These are phyloP conservation scores for Caenorhabditis parvicauda DNA, from an alignment of 2,888 invertebrate species.

Conservation along the genomic window DNA sequence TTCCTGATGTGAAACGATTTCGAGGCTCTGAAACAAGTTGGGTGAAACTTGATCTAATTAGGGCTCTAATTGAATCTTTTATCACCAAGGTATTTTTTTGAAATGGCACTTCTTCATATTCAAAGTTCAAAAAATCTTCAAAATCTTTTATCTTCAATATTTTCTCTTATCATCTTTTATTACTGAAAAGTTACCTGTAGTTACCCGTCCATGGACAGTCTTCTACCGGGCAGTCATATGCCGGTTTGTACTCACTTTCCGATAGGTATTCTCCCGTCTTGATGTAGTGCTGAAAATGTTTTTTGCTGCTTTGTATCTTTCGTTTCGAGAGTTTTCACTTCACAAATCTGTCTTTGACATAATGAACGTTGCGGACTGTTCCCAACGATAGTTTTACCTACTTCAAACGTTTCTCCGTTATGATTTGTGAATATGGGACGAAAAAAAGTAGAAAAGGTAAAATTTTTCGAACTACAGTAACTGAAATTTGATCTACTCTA, in stretches of 20 bases:
- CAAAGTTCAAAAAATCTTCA: no score
- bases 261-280: conserved; percentile 17
- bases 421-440: no score
- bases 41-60: not conserved
- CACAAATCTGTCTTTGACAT: not conserved
- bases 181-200: conserved; percentile 11
- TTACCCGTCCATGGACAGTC: conserved; percentile 44
- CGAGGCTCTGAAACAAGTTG: conserved; percentile 14
- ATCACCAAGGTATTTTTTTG: no score
- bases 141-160: not conserved
- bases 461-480: no score
- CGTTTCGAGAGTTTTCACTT: conserved; percentile 28
- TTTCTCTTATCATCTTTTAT: not conserved
- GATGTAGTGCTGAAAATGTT: no score
- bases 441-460: no score
- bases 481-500: no score
- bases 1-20: conserved; percentile 30
- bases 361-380: not conserved
- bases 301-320: no score
- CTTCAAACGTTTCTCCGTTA: no score
- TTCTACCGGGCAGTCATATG: conserved; percentile 24
- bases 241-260: conserved; percentile 15
- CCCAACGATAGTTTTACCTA: conserved; percentile 4
- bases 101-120: no score
- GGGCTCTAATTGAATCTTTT: no score